These are phyloP conservation scores for Sinocyclocheilus maitianheensis DNA, from an alignment of 2,113 vertebrate genomes.

Conservation along the genomic window DNA sequence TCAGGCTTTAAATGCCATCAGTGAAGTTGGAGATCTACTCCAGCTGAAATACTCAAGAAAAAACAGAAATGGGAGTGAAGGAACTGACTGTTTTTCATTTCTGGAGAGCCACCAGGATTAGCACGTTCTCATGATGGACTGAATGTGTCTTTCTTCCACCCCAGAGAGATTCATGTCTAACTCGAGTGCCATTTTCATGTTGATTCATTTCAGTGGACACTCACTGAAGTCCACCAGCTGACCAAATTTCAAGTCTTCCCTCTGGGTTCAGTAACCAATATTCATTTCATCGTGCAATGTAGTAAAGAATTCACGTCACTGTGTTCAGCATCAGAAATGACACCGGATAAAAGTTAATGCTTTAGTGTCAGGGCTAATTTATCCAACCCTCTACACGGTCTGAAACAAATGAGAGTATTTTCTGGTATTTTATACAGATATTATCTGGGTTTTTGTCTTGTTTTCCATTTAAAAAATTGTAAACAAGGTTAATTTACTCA, in stretches of 20 bases:
- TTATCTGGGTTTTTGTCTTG: neutral
- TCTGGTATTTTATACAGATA: neutral
- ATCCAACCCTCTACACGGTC: neutral
- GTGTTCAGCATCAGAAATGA: conserved; percentile 7
- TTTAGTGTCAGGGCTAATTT: neutral
- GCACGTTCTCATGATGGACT: neutral
- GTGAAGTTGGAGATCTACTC: conserved; percentile 91
- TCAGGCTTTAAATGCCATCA: conserved; percentile 87
- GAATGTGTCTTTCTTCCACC: neutral
- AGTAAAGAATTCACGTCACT: conserved; percentile 10
- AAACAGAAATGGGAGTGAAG: conserved; percentile 48
- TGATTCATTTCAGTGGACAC: conserved; percentile 55
- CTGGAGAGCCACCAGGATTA: conserved; percentile 89
- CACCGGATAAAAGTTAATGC: neutral
- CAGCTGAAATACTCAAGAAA: conserved; percentile 93
- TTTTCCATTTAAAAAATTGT: neutral
- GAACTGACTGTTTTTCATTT: conserved; percentile 71
- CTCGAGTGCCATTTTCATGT: conserved; percentile 17
- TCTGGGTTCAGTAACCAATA: conserved; percentile 54
- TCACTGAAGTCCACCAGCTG: conserved; percentile 12
- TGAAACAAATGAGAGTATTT: neutral
- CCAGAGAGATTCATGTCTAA: neutral
- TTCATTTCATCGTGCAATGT: conserved; percentile 62
- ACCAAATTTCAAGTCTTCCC: conserved; percentile 54
- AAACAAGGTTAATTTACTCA: neutral